Evolutionary conservation across 2,888 invertebrate species (phyloP), one percentile per base, ranked within the genome.

Genomic region (Priocnemis perturbator): DNA sequence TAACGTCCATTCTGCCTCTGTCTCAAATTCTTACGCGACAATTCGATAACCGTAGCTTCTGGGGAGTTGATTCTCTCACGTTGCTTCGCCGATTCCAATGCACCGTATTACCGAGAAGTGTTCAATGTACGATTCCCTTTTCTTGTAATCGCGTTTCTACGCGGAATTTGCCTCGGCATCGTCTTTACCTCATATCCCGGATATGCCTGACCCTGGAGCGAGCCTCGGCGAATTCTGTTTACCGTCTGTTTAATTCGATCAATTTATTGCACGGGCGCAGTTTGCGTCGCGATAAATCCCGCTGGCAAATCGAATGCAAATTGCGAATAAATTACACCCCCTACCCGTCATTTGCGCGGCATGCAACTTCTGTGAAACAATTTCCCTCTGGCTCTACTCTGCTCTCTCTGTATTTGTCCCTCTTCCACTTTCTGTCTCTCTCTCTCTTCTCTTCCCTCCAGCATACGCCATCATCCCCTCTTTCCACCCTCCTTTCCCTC

Each of bases 291-390:
- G 79, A 77, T 80, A 76, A 79, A 82, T 83, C 73, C 75, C 64
- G 70, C 74, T 45, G 71, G 78, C 69, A 81, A 84, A 83, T 84
- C 79, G 83, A 81, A 84, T 85, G 85, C 81, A 85, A 85, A 84
- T 84, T 84, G 75, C 81, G 77, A 81, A 84, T 80, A 79, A 84
- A 84, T 84, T 85, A 77, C 81, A 82, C 77, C 73, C 77, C 77
- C 76, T 70, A 62, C 47, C 66, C 73, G 58, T 75, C 76, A 77
- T 74, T 79, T 74, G 71, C 72, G 74, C 64, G 72, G 78, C 82
- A 81, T 84, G 81, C 79, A 81, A 82, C 83, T 85, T 83, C 82
- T 74, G 76, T 81, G 79, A 78, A 83, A 77, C 77, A 74, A 81
- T 83, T 85, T 74, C 76, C 76, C 78, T 75, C 76, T 61, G 74